These are phyloP conservation scores for Uropetala carovei DNA, from an alignment of 2,888 invertebrate genomes.

Conservation along the genomic window DNA sequence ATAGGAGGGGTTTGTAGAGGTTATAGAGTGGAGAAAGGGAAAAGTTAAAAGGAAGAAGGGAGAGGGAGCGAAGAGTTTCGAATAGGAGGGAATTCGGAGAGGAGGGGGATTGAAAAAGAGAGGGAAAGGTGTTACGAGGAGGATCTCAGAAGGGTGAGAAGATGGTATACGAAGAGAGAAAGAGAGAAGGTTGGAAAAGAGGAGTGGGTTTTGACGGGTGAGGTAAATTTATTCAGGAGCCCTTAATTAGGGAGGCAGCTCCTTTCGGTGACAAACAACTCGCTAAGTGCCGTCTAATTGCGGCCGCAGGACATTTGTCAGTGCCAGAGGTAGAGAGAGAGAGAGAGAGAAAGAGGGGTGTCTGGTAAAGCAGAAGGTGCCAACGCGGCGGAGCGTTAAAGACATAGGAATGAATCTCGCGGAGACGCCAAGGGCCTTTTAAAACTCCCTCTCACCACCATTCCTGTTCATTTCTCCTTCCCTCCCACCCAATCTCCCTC, in stretches of 20 bases:
- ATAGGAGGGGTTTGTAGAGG: neutral
- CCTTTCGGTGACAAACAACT: slow-evolving; percentile 65
- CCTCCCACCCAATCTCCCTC: neutral
- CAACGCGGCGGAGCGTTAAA: slow-evolving; percentile 38
- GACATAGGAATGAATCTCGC: slow-evolving; percentile 52
- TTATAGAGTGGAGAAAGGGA: neutral
- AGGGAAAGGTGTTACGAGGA: neutral
- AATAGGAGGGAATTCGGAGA: neutral
- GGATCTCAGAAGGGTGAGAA: neutral
- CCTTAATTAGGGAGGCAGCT: slow-evolving; percentile 62
- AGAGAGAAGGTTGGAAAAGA: neutral
- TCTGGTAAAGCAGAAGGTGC: slow-evolving; percentile 20
- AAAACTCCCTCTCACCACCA: slow-evolving; percentile 1
- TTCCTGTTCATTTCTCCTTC: neutral
- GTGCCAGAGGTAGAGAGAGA: slow-evolving; percentile 29
- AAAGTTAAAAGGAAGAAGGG: neutral
- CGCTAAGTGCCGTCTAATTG: slow-evolving; percentile 65
- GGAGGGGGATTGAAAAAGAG: neutral
- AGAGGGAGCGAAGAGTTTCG: neutral
- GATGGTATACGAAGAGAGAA: neutral
- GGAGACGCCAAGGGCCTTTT: neutral
- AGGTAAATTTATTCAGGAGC: slow-evolving; percentile 63
- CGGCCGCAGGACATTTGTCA: slow-evolving; percentile 52
- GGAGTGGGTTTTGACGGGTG: slow-evolving; percentile 34
- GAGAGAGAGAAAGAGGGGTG: neutral